Evolutionary conservation across 2,888 invertebrate genomes (phyloP), one percentile per base, ranked within the genome.

Genomic region (Papilio gigon): DNA sequence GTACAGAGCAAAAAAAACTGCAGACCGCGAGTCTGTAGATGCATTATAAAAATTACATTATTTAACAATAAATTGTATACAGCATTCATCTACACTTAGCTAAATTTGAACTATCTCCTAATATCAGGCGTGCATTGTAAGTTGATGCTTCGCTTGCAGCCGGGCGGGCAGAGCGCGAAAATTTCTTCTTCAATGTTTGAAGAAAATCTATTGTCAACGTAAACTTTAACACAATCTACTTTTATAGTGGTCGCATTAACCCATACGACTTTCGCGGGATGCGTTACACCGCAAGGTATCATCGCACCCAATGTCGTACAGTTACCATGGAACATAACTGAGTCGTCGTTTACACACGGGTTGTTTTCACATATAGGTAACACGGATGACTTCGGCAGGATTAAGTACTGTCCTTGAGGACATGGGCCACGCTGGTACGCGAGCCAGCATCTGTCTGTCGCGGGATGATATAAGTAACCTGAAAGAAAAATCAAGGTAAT

Each of bases 371-470:
- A 96, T 64, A 88, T 84, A 0, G 95, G 95, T 50, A 94, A 86
- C 0, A 91, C 87, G 14, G 93, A 80, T 42, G 90, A 85, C 50
- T 78, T 72, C 11, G 87, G 88, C 22, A 96, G 86, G 8, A 94
- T 79, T 27, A 95, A 84, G 76, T 94, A 93, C 67, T 94, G 79
- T 0, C 88, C 87, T 0, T 76, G 64, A 0, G 78, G 72, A 76
- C 96, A 96, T 0, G 96, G 96, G 0, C 96, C 96, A 78, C 89
- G 92, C 44, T 89, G 88, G 77, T 93, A 95, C 0, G 94, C 94
- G 60, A 93, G 90, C 86, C 94, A 93, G 75, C 96, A 96, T 8
- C 84, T 84, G 74, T 95, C 92, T 0, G 92, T 90, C 27, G 86
- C 79, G 1, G 95, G 94, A 76, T 95, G 93, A 78, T 94, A 96